phyloP scores from a whole-genome alignment of 1,140 invertebrate genomes.

The Listronotus bonariensis region DNA sequence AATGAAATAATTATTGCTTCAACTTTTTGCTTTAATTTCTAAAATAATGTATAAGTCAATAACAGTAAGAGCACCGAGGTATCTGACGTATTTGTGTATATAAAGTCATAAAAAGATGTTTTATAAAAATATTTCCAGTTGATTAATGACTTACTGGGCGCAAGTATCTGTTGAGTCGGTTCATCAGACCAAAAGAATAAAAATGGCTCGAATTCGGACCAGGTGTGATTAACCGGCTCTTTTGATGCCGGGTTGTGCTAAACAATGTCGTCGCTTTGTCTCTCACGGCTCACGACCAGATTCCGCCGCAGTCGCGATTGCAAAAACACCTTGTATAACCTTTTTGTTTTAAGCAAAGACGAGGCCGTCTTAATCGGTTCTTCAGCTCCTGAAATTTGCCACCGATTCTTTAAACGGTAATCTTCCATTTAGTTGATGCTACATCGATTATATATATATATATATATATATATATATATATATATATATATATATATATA shows the following conservation, averaged over 20 bases:
- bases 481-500: too few relatives aligned
- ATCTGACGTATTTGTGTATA: constrained; percentile 24
- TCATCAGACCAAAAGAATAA: constrained; percentile 40
- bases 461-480: too few relatives aligned
- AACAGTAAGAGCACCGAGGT: neutral
- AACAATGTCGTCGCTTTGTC: constrained; percentile 41
- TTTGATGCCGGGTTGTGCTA: constrained; percentile 39
- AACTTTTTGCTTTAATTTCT: constrained; percentile 5
- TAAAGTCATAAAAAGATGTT: constrained; percentile 34
- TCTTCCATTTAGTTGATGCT: neutral
- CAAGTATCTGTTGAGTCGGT: constrained; percentile 33
- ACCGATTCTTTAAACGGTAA: constrained; percentile 19
- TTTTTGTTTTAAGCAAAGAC: constrained; percentile 26
- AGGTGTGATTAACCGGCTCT: constrained; percentile 39
- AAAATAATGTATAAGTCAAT: neutral
- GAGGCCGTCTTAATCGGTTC: constrained; percentile 33
- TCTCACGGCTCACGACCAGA: constrained; percentile 40
- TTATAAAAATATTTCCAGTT: constrained; percentile 36
- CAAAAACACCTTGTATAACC: constrained; percentile 36
- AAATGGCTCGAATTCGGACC: constrained; percentile 37
- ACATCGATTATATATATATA: constrained; percentile 1
- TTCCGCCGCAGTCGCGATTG: constrained; percentile 23
- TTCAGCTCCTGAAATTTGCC: constrained; percentile 34
- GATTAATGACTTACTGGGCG: constrained; percentile 32
- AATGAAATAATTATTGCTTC: constrained; percentile 17